Evolutionary conservation across 2,888 invertebrate species (phyloP), one percentile per base, ranked within the genome.

Genomic region (Cryptus viduatorius): DNA sequence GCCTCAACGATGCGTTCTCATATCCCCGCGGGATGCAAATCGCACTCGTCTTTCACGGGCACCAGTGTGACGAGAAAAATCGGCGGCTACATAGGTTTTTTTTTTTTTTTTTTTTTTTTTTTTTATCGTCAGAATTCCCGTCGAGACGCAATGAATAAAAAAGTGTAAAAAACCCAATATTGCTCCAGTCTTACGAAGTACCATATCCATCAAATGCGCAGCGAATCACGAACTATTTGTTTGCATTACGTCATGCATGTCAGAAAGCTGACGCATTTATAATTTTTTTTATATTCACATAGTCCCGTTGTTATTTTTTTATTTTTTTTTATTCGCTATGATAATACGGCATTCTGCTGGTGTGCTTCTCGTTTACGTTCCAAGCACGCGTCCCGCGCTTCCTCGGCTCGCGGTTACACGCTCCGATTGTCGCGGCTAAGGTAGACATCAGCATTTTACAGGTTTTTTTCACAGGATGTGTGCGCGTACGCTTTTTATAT

Each of bases 71-170:
- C 61, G 24, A 59, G 75, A 82, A 78, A 84, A 84, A 82, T 84
- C 53, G 78, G 64, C 71, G 71, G 59, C 24, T 24, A 24, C 24
- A 24, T 24, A 3, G 24, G 24, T 24, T 24, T 24, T 24, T 24
- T 24, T 75, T 79, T 69, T 48, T 69, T 84, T 61, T 24, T 75
- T 79, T 69, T 48, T 69, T 84, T 61, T 73, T 82, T 78, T 78
- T 75, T 79, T 81, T 7, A 81, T 81, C 84, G 75, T 77, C 61
- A 44, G 67, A 69, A 53, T 81, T 78, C 81, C 81, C 31, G 71
- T 65, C 48, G 71, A 44, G 65, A 71, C 79, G 48, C 50, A 64
- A 64, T 48, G 50, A 75, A 19, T 12, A 19, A 42, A 37, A 12
- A 29, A 31, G 37, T 69, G 64, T 56, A 69, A 69, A 84, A 78